Percentiles rank a stretch among this genome's conserved stretches.
Evolutionary conservation across 2,113 vertebrate genomes (phyloP).

Genomic region (Phalacrocorax aristotelis): DNA sequence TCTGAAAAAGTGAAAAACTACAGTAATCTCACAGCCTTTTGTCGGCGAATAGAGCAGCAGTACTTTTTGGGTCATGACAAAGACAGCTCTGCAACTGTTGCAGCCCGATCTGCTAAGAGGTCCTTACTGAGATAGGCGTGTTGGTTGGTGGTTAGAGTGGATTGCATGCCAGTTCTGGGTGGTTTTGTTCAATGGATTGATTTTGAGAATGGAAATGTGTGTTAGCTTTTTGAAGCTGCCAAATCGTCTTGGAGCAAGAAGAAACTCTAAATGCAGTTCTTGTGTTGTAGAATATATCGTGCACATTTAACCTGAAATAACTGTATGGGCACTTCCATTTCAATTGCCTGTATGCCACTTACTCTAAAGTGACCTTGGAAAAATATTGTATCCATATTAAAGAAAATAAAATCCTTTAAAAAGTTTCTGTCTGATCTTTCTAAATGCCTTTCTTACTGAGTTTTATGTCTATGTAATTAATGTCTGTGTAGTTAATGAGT

Average conservation of each 20-base stretch:
- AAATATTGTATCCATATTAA: constrained; percentile 36
- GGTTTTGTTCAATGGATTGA: constrained; percentile 8
- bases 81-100: constrained; percentile 42
- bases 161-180: background rate
- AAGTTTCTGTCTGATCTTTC: constrained; percentile 71
- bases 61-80: constrained; percentile 78
- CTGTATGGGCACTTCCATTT: constrained; percentile 68
- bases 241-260: constrained; percentile 16
- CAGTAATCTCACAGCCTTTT: constrained; percentile 90
- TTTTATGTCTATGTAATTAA: constrained; percentile 30
- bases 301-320: constrained; percentile 37
- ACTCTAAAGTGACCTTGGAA: constrained; percentile 78
- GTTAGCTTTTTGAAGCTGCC: constrained; percentile 50
- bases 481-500: background rate
- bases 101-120: constrained; percentile 67
- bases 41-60: constrained; percentile 91
- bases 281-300: constrained; percentile 40
- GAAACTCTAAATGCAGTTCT: background rate
- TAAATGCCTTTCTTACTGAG: constrained; percentile 61
- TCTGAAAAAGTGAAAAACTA: constrained; percentile 89
- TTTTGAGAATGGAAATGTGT: constrained; percentile 25
- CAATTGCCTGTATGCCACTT: constrained; percentile 67
- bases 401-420: constrained; percentile 63
- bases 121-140: constrained; percentile 59
- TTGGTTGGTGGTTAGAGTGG: background rate